A percentile compares a stretch with the other conserved stretches of the same genome.
Conservation (phyloP, 2,888 invertebrate species). For the Patella depressa region DNA sequence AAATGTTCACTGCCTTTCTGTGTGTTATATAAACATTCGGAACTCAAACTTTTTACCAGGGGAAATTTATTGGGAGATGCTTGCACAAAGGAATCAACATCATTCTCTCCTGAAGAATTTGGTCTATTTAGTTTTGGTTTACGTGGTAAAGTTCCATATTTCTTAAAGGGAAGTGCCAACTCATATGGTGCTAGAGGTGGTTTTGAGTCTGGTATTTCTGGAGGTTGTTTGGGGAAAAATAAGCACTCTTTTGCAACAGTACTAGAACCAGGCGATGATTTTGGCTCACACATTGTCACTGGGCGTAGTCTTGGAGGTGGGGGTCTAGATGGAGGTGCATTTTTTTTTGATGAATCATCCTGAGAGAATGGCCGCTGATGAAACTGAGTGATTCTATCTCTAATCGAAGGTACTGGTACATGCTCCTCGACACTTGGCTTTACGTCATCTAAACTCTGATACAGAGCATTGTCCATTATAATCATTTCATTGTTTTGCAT, state of each 20-base stretch:
- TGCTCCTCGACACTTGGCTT: constrained; percentile 8
- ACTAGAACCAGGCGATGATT: neutral
- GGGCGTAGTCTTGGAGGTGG: constrained; percentile 37
- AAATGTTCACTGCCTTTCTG: constrained; percentile 37
- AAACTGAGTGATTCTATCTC: constrained; percentile 22
- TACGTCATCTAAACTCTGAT: neutral
- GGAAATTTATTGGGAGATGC: constrained; percentile 30
- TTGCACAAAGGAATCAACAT: neutral
- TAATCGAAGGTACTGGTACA: constrained; percentile 5
- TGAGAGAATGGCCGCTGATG: constrained; percentile 16
- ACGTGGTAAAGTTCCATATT: neutral
- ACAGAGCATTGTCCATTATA: constrained; percentile 9
- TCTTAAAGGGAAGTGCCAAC: neutral
- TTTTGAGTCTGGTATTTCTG: neutral
- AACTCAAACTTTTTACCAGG: constrained; percentile 57
- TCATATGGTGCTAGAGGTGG: neutral
- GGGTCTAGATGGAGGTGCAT: constrained; percentile 34
- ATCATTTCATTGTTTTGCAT: constrained; percentile 28
- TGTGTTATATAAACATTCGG: constrained; percentile 52
- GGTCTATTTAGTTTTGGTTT: neutral
- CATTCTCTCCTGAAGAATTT: constrained; percentile 10
- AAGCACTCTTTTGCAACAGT: neutral
- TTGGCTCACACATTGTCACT: constrained; percentile 25
- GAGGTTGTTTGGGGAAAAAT: neutral
- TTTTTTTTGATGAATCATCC: constrained; percentile 18